Percentiles rank a stretch among this genome's conserved stretches.
These are phyloP conservation scores for Drepana falcataria DNA, from an alignment of 2,888 invertebrate species.

Conservation along the genomic window DNA sequence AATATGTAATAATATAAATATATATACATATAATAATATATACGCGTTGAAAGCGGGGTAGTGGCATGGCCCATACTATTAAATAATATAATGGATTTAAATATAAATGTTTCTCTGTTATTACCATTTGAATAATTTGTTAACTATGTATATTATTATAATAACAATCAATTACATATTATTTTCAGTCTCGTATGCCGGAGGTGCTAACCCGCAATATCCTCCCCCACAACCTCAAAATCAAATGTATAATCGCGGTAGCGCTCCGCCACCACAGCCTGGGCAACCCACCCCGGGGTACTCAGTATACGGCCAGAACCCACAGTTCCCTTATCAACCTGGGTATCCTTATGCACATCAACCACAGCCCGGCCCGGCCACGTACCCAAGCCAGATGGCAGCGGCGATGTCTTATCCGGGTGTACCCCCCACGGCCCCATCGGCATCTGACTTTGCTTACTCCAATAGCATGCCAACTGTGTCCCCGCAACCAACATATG, in stretches of 20 bases:
- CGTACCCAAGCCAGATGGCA: conserved; percentile 26
- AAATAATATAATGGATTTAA: no score
- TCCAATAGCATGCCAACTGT: conserved; percentile 14
- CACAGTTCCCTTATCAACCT: conserved; percentile 29
- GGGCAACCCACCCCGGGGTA: conserved; percentile 25
- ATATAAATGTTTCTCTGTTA: no score
- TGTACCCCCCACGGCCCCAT: conserved; percentile 19
- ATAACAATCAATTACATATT: not conserved
- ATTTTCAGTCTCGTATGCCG: conserved; percentile 48
- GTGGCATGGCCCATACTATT: no score
- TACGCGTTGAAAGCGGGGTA: no score
- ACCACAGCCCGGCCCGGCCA: conserved; percentile 1
- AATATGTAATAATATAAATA: no score
- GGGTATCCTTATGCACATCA: conserved; percentile 28
- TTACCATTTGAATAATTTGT: no score
- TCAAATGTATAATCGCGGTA: conserved; percentile 49
- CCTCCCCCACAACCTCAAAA: conserved; percentile 43
- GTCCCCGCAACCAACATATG: conserved; percentile 25
- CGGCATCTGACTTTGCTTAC: conserved; percentile 22
- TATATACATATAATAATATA: no score
- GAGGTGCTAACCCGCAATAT: conserved; percentile 45
- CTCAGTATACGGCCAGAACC: conserved; percentile 16
- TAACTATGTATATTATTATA: no score
- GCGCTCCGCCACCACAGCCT: conserved; percentile 39
- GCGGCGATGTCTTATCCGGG: conserved; percentile 49